phyloP scores from a whole-genome alignment of 2,888 invertebrate genomes.

The Liopterus haemorrhoidalis region DNA sequence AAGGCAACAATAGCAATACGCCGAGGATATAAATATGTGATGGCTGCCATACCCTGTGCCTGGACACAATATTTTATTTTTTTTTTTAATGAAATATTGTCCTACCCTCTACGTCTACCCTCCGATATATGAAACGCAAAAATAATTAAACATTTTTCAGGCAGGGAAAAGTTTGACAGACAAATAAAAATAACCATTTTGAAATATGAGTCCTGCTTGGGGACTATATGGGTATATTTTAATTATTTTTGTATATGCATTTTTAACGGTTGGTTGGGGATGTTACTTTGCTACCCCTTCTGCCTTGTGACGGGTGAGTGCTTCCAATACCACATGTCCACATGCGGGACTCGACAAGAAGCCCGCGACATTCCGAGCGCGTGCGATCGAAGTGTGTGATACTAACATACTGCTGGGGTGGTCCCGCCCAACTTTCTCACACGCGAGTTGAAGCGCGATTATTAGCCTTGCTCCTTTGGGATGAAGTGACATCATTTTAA shows the following conservation, averaged over 20 bases:
- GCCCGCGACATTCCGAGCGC: too few relatives aligned
- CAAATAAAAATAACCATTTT: slow-evolving; percentile 49
- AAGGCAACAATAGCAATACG: slow-evolving; percentile 43
- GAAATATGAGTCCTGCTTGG: slow-evolving; percentile 49
- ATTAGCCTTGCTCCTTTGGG: too few relatives aligned
- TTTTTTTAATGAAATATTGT: slow-evolving; percentile 21
- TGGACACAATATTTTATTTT: slow-evolving; percentile 22
- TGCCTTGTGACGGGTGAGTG: slow-evolving; percentile 10
- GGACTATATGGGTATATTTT: slow-evolving; percentile 21
- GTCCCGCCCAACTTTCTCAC: too few relatives aligned
- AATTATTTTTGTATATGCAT: slow-evolving; percentile 23
- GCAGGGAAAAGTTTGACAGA: slow-evolving; percentile 47
- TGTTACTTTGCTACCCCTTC: too few relatives aligned
- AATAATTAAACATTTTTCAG: slow-evolving; percentile 51
- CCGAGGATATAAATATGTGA: slow-evolving; percentile 48
- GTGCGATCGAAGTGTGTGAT: too few relatives aligned
- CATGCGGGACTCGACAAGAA: neutral
- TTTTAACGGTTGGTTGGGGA: slow-evolving; percentile 13
- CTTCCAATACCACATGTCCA: slow-evolving; percentile 1
- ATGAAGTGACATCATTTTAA: too few relatives aligned
- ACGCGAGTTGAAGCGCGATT: too few relatives aligned
- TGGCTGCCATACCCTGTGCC: slow-evolving; percentile 34
- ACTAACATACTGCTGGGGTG: too few relatives aligned
- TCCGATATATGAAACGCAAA: slow-evolving; percentile 49
- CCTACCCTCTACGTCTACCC: slow-evolving; percentile 14